phyloP scores from a whole-genome alignment of 2,888 invertebrate species.

The Andrena bicolor region DNA sequence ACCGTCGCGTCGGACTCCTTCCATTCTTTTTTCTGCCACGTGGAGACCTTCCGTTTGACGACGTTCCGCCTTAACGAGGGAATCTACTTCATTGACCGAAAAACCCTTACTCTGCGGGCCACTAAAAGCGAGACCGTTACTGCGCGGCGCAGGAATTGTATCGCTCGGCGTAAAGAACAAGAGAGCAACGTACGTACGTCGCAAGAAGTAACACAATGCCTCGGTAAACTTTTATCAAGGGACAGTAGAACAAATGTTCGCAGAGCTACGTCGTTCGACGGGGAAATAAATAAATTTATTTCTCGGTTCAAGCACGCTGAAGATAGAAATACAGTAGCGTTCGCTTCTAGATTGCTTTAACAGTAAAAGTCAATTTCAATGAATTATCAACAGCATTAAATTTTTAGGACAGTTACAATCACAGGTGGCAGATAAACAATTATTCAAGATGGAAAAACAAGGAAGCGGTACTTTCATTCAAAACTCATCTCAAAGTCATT shows the following conservation, averaged over 20 bases:
- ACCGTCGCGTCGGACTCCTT: background rate
- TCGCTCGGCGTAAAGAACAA: background rate
- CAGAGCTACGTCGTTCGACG: background rate
- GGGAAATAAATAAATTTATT: background rate
- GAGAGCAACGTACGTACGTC: background rate
- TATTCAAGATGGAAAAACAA: too few relatives aligned
- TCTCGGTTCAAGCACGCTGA: too few relatives aligned
- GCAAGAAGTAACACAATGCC: background rate
- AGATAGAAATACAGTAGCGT: too few relatives aligned
- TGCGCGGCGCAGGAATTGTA: slow-evolving; percentile 4
- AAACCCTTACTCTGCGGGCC: slow-evolving; percentile 7
- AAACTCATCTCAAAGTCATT: too few relatives aligned
- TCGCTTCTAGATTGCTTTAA: too few relatives aligned
- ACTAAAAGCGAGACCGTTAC: slow-evolving; percentile 18
- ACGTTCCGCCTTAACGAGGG: background rate
- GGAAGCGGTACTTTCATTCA: too few relatives aligned
- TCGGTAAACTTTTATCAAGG: slow-evolving; percentile 3
- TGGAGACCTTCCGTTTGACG: slow-evolving; percentile 1
- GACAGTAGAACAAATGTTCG: background rate
- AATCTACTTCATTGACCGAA: slow-evolving; percentile 23
- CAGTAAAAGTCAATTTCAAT: too few relatives aligned
- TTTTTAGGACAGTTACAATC: too few relatives aligned
- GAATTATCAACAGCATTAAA: too few relatives aligned
- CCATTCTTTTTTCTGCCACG: background rate
- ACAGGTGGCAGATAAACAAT: too few relatives aligned